Evolutionary conservation across 53 echinoderm and acorn worm species (phyloP), one percentile per base, ranked within the genome.

Genomic region (Holothuria leucospilota): DNA sequence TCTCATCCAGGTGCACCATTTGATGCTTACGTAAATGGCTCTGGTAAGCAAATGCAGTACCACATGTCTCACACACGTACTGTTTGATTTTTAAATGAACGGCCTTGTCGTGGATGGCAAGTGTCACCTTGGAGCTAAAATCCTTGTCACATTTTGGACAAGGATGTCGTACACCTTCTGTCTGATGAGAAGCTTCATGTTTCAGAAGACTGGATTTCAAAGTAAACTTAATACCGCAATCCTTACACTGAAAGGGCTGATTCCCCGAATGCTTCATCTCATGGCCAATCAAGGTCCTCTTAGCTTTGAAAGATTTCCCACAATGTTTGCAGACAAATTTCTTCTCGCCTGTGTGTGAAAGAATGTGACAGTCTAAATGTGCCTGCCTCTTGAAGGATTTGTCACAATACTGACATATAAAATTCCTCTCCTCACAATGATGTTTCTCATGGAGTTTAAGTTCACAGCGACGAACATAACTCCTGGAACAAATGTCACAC

Each of bases 111-210:
- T 83, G 84, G 20, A 83, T 67, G 52, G 67, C 63, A 25, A 83
- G 40, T 11, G 84, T 66, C 21, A 51, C 65, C 63, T 64, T 83
- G 9, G 84, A 83, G 53, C 84, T 66, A 64, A 83, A 83, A 83
- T 83, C 84, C 51, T 83, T 83, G 40, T 83, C 67, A 49, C 84
- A 83, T 46, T 83, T 83, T 10, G 84, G 84, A 52, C 84, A 83
- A 10, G 42, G 49, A 62, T 64, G 40, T 49, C 84, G 14, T 12
- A 65, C 34, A 39, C 84, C 66, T 15, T 65, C 65, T 13, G 14
- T 13, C 34, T 29, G 24, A 46, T 83, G 84, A 10, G 51, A 67
- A 13, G 42, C 66, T 42, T 83, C 68, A 65, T 83, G 84, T 53
- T 83, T 83, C 65, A 83, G 53, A 46, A 83, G 84, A 66, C 84